These are phyloP conservation scores for Littorina saxatilis DNA, from an alignment of 1,140 invertebrate species.

Conservation along the genomic window DNA sequence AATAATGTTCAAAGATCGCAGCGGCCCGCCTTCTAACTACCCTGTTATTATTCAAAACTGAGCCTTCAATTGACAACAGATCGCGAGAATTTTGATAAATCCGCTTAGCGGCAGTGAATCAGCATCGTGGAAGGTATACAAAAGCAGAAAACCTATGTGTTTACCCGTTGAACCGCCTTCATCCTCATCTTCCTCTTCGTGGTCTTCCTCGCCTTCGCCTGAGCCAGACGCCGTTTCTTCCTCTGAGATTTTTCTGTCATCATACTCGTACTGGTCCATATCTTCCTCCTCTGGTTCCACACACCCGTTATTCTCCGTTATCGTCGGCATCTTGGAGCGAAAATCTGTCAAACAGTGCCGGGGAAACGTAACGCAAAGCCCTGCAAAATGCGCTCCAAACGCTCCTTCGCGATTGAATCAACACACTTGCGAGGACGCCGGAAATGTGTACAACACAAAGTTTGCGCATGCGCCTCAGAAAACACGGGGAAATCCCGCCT, in stretches of 20 bases:
- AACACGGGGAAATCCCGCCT: constrained; percentile 33
- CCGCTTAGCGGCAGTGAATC: too few relatives aligned
- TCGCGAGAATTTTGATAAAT: too few relatives aligned
- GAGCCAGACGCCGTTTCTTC: constrained; percentile 71
- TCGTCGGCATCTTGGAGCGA: constrained; percentile 29
- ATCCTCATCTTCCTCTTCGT: constrained; percentile 40
- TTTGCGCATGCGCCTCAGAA: constrained; percentile 52
- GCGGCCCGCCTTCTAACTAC: too few relatives aligned
- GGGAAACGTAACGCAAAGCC: not conserved
- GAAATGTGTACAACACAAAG: constrained; percentile 28
- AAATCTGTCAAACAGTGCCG: not conserved
- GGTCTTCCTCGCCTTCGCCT: constrained; percentile 75
- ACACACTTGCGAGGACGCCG: constrained; percentile 15
- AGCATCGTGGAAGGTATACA: too few relatives aligned
- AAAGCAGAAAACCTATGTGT: too few relatives aligned
- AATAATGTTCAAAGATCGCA: too few relatives aligned
- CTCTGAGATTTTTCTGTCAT: constrained; percentile 76
- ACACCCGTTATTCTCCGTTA: constrained; percentile 49
- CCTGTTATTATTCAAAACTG: too few relatives aligned
- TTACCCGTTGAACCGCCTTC: constrained; percentile 26
- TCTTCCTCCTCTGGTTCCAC: constrained; percentile 75
- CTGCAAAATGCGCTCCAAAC: constrained; percentile 26
- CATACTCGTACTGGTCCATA: constrained; percentile 77
- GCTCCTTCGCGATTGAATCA: constrained; percentile 22
- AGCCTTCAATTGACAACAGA: too few relatives aligned